Conservation (phyloP, 2,797 vertebrate species). For the Helarctos malayanus region DNA sequence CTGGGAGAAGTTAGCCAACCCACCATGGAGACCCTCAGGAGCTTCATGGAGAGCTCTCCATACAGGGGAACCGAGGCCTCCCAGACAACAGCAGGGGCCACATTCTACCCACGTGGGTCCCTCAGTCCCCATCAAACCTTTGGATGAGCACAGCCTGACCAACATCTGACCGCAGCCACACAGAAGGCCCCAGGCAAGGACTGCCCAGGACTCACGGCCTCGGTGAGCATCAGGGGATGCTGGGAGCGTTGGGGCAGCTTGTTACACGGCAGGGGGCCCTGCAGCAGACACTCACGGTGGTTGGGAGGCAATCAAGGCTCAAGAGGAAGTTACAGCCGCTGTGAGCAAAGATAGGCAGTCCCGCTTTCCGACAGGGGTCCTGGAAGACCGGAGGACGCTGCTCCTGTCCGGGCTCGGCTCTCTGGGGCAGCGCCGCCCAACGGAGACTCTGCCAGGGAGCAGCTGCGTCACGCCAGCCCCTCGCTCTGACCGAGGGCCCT, state of each 20-base stretch:
- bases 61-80: background rate
- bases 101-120: accelerated
- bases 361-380: background rate
- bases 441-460: accelerated
- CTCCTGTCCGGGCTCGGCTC: background rate
- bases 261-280: accelerated
- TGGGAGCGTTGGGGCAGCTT: accelerated
- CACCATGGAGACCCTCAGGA: accelerated
- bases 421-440: background rate
- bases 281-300: accelerated
- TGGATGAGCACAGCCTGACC: background rate
- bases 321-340: accelerated
- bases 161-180: accelerated
- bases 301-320: accelerated
- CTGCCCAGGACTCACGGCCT: accelerated
- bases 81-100: background rate
- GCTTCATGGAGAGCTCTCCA: accelerated
- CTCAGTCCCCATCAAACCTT: accelerated
- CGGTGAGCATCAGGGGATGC: accelerated
- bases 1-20: accelerated
- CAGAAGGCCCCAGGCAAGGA: accelerated
- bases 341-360: accelerated
- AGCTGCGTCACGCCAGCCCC: accelerated
- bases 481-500: background rate
- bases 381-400: accelerated